A percentile compares a stretch with the other conserved stretches of the same genome.
Evolutionary conservation across 2,113 vertebrate genomes (phyloP).

Genomic region (Mystacornis crossleyi): DNA sequence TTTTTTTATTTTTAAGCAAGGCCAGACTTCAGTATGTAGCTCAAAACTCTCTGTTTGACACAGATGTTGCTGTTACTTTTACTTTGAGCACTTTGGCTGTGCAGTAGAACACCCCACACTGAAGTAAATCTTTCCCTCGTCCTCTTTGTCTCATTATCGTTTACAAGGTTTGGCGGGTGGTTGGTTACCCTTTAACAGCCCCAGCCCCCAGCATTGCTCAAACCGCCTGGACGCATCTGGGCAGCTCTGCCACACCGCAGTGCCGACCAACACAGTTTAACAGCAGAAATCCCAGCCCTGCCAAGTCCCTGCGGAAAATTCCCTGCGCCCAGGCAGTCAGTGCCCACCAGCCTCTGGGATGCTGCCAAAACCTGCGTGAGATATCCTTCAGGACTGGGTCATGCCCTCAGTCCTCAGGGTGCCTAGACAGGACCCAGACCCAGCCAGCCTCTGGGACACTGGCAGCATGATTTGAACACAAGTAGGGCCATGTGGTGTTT

Average conservation of each 20-base stretch:
- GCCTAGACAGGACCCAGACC: background rate
- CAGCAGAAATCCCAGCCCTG: background rate
- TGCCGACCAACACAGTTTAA: background rate
- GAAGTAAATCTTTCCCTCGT: background rate
- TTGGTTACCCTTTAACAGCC: slow-evolving; percentile 56
- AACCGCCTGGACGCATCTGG: accelerated
- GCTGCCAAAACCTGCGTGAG: background rate
- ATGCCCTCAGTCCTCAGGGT: background rate
- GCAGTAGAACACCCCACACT: accelerated
- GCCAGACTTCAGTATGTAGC: background rate
- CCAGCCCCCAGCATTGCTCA: background rate
- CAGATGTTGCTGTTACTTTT: accelerated
- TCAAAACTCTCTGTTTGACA: background rate
- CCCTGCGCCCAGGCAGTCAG: background rate
- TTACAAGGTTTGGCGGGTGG: background rate
- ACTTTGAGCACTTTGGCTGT: background rate
- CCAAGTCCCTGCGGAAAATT: slow-evolving; percentile 17
- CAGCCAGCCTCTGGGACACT: background rate
- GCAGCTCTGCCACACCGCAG: accelerated
- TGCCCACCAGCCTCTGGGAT: accelerated
- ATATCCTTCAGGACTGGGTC: accelerated
- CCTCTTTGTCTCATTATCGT: background rate
- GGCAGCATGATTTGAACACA: accelerated
- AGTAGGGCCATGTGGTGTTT: background rate
- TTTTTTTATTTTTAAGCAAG: background rate